Evolutionary conservation across 2,113 vertebrate genomes (phyloP), one percentile per base, ranked within the genome.

Genomic region (Cynocephalus volans): DNA sequence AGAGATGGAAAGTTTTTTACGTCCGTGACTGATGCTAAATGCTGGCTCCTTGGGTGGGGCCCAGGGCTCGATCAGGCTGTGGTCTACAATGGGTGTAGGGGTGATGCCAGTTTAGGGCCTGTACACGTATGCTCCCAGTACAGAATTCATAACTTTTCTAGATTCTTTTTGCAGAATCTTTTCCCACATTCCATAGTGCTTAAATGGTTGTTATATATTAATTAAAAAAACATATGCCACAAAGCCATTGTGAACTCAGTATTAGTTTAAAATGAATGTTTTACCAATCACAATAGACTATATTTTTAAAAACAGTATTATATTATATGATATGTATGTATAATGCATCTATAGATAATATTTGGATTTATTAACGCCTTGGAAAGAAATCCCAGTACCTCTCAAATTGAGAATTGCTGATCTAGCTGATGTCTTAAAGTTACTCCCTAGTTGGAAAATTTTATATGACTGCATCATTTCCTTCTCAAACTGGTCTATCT

Each of bases 221-320:
- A 23, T 65, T 65, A n/a, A 65, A 70, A 70, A 85, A 75, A 31
- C 1, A 33, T 2, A 18, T n/a, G 6, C 6, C 50, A 82, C 17
- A 73, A 69, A 90, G 60, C 31, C 23, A 95, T 26, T 28, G 62
- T 93, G n/a, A 88, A 67, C 73, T 93, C 12, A 52, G 41, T 19
- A 41, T 79, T 58, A 67, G 69, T 60, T 88, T 82, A 41, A 82
- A 86, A 83, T 56, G 45, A 88, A 70, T 11, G 87, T 54, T 94
- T 94, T 91, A 91, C 45, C 69, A 77, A 91, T 82, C 36, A 83
- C 23, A 79, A 45, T n/a, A 75, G 10, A 64, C 5, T 87, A 79
- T n/a, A 33, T 2, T 65, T 81, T 75, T 54, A 23, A 67, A 67
- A 79, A 58, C 17, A 93, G 8, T 33, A 24, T 79, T n/a, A 58